Conservation (phyloP, 2,797 vertebrate species). For the Gallirallus australis region DNA sequence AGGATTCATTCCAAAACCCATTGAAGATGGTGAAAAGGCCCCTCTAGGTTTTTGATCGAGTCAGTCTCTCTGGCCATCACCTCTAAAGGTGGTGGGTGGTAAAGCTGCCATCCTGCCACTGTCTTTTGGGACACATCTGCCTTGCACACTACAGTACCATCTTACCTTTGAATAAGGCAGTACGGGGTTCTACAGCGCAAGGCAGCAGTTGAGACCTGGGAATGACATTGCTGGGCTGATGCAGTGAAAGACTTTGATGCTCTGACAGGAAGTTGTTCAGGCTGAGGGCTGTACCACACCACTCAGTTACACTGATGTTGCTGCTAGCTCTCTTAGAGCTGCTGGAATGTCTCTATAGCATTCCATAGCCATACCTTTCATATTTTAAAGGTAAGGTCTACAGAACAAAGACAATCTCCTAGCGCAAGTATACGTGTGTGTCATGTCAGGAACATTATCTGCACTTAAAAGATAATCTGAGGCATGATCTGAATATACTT, state of each 20-base stretch:
- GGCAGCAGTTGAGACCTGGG: background rate
- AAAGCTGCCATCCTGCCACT: background rate
- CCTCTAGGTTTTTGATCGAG: background rate
- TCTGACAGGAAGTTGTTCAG: background rate
- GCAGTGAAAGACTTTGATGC: background rate
- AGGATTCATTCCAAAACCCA: background rate
- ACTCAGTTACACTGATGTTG: background rate
- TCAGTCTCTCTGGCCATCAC: background rate
- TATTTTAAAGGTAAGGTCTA: background rate
- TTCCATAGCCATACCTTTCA: background rate
- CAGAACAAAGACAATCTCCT: background rate
- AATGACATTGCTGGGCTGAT: background rate
- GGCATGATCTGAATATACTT: background rate
- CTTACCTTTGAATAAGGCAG: background rate
- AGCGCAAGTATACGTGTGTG: background rate
- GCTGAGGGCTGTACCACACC: background rate
- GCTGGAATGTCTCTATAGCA: background rate
- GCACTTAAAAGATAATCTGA: background rate
- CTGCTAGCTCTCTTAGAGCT: background rate
- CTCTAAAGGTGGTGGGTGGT: background rate
- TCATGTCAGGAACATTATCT: background rate
- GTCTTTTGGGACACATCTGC: background rate
- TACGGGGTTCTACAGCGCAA: background rate
- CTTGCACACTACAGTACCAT: background rate
- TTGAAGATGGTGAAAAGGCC: background rate